phyloP scores from a whole-genome alignment of 2,797 vertebrate genomes.

The Apodemus agrarius region DNA sequence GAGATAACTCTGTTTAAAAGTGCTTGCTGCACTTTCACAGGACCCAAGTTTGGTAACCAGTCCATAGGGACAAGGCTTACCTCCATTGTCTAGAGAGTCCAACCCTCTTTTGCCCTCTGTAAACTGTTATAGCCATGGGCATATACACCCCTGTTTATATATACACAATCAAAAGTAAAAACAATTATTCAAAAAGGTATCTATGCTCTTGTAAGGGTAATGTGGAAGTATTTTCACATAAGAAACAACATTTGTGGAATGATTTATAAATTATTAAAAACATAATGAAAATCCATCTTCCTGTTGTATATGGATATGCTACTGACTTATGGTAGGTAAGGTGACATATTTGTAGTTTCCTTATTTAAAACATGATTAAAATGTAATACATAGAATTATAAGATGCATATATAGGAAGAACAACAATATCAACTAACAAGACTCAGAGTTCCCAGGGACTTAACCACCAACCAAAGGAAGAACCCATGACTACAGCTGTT shows the following conservation, averaged over 20 bases:
- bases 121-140: fast-evolving
- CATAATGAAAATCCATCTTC: not conserved
- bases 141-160: not conserved
- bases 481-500: no score
- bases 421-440: no score
- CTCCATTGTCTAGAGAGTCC: not conserved
- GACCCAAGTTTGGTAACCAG: not conserved
- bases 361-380: not conserved
- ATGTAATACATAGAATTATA: not conserved
- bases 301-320: not conserved
- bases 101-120: no score
- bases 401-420: not conserved
- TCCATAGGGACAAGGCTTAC: not conserved
- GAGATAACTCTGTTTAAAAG: not conserved
- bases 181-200: not conserved
- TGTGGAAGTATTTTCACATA: not conserved
- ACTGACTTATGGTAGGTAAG: not conserved
- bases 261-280: not conserved
- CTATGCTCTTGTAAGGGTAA: not conserved
- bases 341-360: not conserved
- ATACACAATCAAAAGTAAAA: not conserved
- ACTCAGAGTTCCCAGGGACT: no score
- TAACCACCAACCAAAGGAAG: no score
- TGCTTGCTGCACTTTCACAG: not conserved
- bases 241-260: not conserved